Percentiles rank a stretch among this genome's conserved stretches.
Conservation (phyloP, 2,888 invertebrate species). For the Oxyteleia sp. region DNA sequence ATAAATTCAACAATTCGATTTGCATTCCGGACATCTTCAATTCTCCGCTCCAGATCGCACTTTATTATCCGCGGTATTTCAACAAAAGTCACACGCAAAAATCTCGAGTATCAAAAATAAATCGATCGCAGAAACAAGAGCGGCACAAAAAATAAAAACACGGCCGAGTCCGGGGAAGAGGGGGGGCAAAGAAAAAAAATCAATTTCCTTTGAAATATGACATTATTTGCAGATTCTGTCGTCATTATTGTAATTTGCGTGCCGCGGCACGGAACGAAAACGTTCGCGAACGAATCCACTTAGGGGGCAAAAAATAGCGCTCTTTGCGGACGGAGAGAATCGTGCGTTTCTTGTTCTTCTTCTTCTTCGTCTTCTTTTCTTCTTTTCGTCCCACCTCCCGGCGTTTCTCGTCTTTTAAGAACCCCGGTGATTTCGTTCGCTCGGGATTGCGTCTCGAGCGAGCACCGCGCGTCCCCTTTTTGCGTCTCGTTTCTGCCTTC, state of each 20-base stretch:
- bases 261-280: slow-evolving; percentile 58
- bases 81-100: background rate
- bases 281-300: slow-evolving; percentile 65
- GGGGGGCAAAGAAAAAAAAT: too few relatives aligned
- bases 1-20: too few relatives aligned
- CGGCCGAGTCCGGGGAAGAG: slow-evolving; percentile 4
- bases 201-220: slow-evolving; percentile 66
- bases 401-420: slow-evolving; percentile 38
- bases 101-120: slow-evolving; percentile 3
- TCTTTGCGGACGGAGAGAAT: slow-evolving; percentile 42
- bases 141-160: slow-evolving; percentile 17
- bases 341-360: slow-evolving; percentile 27
- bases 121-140: background rate
- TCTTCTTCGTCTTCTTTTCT: slow-evolving; percentile 7
- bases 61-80: background rate
- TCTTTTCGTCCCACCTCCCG: too few relatives aligned
- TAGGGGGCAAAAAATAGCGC: slow-evolving; percentile 52
- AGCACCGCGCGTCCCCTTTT: slow-evolving; percentile 55
- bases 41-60: background rate
- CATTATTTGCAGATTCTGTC: slow-evolving; percentile 65
- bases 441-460: slow-evolving; percentile 43
- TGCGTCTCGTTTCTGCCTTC: slow-evolving; percentile 47
- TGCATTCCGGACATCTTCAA: background rate
- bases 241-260: slow-evolving; percentile 70
- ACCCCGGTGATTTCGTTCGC: slow-evolving; percentile 19